These are phyloP conservation scores for Dolomedes plantarius DNA, from an alignment of 2,888 invertebrate genomes.

Conservation along the genomic window DNA sequence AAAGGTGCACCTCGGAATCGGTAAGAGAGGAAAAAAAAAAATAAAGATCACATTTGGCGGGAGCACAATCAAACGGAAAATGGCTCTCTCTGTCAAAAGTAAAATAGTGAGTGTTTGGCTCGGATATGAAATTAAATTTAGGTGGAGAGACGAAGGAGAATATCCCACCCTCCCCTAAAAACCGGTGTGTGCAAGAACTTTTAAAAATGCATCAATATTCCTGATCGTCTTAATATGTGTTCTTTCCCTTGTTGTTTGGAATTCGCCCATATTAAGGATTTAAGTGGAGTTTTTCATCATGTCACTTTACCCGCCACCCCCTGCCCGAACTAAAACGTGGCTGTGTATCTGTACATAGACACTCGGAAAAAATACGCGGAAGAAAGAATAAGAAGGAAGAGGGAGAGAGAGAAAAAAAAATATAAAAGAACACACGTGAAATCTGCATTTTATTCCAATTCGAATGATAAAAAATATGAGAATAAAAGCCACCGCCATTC, in stretches of 20 bases:
- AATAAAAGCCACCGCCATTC: slow-evolving; percentile 36
- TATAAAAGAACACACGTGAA: slow-evolving; percentile 5
- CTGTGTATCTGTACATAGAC: neutral
- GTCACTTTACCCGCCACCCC: slow-evolving; percentile 26
- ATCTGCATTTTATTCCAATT: slow-evolving; percentile 54
- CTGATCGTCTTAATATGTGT: slow-evolving; percentile 44
- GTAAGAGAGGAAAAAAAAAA: neutral
- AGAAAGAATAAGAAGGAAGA: neutral
- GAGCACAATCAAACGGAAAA: slow-evolving; percentile 38
- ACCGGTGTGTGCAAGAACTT: no score
- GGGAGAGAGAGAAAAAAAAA: no score
- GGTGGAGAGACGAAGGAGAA: neutral
- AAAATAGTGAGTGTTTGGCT: slow-evolving; percentile 33
- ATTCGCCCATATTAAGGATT: slow-evolving; percentile 51
- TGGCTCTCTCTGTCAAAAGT: slow-evolving; percentile 32
- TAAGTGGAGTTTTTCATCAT: slow-evolving; percentile 66
- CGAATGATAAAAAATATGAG: slow-evolving; percentile 27
- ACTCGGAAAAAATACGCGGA: neutral
- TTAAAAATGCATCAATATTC: slow-evolving; percentile 54
- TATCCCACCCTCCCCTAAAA: neutral
- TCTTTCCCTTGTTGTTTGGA: neutral
- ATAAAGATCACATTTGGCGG: neutral
- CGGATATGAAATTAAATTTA: slow-evolving; percentile 61
- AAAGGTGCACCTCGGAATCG: neutral
- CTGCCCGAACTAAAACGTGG: neutral